Conservation (phyloP, 2,113 vertebrate species). For the Falcunculus frontatus region DNA sequence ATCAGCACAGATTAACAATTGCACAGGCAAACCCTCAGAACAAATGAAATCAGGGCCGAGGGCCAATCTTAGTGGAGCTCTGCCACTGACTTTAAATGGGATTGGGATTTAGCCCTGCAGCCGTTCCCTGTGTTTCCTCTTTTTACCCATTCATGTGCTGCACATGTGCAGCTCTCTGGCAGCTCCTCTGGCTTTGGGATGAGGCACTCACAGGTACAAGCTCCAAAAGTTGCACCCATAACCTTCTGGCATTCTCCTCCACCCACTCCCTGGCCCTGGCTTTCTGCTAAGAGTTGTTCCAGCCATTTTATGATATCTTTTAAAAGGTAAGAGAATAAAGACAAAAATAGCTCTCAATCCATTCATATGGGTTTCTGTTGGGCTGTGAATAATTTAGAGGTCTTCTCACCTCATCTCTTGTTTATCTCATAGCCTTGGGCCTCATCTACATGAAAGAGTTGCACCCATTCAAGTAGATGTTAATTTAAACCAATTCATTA, state of each 20-base stretch:
- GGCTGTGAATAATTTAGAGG: constrained; percentile 17
- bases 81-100: constrained; percentile 5
- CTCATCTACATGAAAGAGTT: constrained; percentile 36
- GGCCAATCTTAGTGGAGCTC: not conserved
- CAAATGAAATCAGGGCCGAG: constrained; percentile 23
- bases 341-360: not conserved
- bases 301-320: not conserved
- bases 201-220: not conserved
- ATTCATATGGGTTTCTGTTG: not conserved
- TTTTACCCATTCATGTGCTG: not conserved
- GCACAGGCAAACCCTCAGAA: not conserved
- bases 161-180: constrained; percentile 6
- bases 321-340: not conserved
- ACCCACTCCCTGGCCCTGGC: not conserved
- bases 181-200: not conserved
- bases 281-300: not conserved
- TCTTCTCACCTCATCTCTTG: constrained; percentile 25
- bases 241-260: not conserved
- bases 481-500: constrained; percentile 54
- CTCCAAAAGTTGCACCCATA: not conserved
- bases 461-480: not conserved
- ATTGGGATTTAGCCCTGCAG: constrained; percentile 39
- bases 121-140: constrained; percentile 1
- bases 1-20: constrained; percentile 24
- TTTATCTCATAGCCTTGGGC: constrained; percentile 34